These are phyloP conservation scores for Cacoxenus indagator DNA, from an alignment of 2,888 invertebrate species.

Conservation along the genomic window DNA sequence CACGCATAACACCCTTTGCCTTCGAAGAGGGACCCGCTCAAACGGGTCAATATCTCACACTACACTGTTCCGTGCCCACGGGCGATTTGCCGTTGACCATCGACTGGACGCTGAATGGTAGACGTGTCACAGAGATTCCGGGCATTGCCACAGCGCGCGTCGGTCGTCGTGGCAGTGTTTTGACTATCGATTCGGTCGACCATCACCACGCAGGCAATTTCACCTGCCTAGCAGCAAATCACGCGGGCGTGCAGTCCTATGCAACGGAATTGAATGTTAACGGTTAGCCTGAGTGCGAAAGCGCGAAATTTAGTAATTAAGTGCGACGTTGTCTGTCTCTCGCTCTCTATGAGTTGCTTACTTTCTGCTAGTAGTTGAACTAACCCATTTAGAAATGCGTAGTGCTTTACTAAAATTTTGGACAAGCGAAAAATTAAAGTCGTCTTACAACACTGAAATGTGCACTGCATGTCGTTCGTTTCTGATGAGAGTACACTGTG, in stretches of 20 bases:
- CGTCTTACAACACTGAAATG: not conserved
- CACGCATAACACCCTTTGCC: conserved; percentile 85
- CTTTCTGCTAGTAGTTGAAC: not conserved
- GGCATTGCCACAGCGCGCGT: conserved; percentile 73
- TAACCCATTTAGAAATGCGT: not conserved
- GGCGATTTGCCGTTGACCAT: conserved; percentile 86
- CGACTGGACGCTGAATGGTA: conserved; percentile 79
- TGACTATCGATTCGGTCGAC: conserved; percentile 76
- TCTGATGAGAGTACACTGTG: not conserved
- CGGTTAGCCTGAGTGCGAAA: conserved; percentile 72
- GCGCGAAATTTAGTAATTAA: conserved; percentile 27
- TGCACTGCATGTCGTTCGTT: conserved; percentile 1
- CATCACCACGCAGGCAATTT: conserved; percentile 82
- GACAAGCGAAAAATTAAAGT: not conserved
- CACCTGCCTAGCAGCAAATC: conserved; percentile 81
- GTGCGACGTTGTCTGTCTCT: conserved; percentile 30
- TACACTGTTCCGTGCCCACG: conserved; percentile 80
- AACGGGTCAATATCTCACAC: conserved; percentile 78
- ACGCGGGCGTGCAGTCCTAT: conserved; percentile 79
- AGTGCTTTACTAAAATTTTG: not conserved
- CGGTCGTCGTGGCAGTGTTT: conserved; percentile 74
- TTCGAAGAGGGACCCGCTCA: conserved; percentile 83
- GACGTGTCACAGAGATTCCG: conserved; percentile 73
- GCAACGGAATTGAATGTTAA: conserved; percentile 80
- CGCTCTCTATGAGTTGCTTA: not conserved